Percentiles rank a stretch among this genome's conserved stretches.
phyloP scores from a whole-genome alignment of 1,140 invertebrate genomes.

The Pollicipes pollicipes region DNA sequence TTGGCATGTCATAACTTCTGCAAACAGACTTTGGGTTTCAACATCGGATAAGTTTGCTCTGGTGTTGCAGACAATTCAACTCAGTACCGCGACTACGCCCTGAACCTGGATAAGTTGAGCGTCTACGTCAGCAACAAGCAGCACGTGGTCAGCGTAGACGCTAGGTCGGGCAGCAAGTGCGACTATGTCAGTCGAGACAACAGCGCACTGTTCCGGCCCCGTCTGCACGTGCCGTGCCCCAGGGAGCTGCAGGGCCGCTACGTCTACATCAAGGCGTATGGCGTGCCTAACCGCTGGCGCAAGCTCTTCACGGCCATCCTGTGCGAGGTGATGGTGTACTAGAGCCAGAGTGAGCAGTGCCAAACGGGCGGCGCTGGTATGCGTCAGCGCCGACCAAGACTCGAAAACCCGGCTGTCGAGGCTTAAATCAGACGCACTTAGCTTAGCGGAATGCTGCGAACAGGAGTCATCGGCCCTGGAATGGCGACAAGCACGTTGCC shows the following conservation, averaged over 20 bases:
- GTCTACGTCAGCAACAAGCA: conserved; percentile 34
- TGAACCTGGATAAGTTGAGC: conserved; percentile 34
- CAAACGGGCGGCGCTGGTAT: too few relatives aligned
- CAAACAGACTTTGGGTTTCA: background rate
- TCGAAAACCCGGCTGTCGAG: too few relatives aligned
- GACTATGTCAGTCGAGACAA: conserved; percentile 33
- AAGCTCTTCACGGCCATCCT: conserved; percentile 34
- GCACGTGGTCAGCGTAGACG: conserved; percentile 21
- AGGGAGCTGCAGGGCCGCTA: conserved; percentile 32
- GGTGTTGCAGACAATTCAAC: conserved; percentile 25
- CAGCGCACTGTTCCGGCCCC: conserved; percentile 32
- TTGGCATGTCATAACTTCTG: too few relatives aligned
- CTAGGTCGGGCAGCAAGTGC: conserved; percentile 28
- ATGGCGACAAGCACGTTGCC: too few relatives aligned
- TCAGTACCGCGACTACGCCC: conserved; percentile 31
- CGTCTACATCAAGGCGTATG: conserved; percentile 34
- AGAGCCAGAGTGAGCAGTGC: too few relatives aligned
- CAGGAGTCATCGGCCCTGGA: too few relatives aligned
- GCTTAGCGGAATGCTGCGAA: too few relatives aligned
- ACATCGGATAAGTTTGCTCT: background rate
- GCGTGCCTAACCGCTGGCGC: conserved; percentile 33
- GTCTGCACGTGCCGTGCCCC: conserved; percentile 33
- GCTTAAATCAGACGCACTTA: too few relatives aligned
- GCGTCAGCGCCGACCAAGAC: too few relatives aligned
- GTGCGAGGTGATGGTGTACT: conserved; percentile 38